Evolutionary conservation across 2,888 invertebrate genomes (phyloP), one percentile per base, ranked within the genome.

Genomic region (Mythimna albipuncta): DNA sequence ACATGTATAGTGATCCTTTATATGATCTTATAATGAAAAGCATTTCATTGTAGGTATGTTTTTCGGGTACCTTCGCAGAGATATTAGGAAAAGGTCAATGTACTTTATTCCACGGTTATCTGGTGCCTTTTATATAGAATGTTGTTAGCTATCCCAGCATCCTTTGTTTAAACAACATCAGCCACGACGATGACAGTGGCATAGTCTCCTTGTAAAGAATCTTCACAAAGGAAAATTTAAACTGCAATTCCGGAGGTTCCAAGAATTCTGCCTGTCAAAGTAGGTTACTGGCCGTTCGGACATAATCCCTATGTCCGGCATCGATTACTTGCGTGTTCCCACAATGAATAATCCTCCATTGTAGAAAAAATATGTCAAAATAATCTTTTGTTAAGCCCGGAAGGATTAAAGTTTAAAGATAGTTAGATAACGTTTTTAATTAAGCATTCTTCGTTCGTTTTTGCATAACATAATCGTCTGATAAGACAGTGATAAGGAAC

Each of bases 361-460:
- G 88, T 89, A 72, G 77, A 80, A 80, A 89, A 90, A 89, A 87
- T 84, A 88, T 88, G 92, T 92, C 94, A 94, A 91, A 94, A 94
- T 91, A 94, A 75, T 32, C 81, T 85, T 87, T 93, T 94, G 91
- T 94, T 83, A 78, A 85, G 85, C 87, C 94, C 94, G 95, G 95
- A 95, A 95, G 94, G 88, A 87, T 86, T 87, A 79, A 38, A 62
- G 47, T 61, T 77, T 73, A 77, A 21, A 35, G 74, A 71, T 55
- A 6, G 47, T 54, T 58, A 75, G 76, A 77, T 80, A 79, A 71
- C 50, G 59, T 73, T 86, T 82, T 82, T 78, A 85, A 85, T 87
- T 78, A 81, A 65, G 38, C 32, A 74, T 83, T 75, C 69, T 72
- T 71, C 52, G 13, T 74, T 55, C 26, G 63, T 74, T 82, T 85